These are phyloP conservation scores for Daphoenositta chrysoptera DNA, from an alignment of 2,113 vertebrate species.

Conservation along the genomic window DNA sequence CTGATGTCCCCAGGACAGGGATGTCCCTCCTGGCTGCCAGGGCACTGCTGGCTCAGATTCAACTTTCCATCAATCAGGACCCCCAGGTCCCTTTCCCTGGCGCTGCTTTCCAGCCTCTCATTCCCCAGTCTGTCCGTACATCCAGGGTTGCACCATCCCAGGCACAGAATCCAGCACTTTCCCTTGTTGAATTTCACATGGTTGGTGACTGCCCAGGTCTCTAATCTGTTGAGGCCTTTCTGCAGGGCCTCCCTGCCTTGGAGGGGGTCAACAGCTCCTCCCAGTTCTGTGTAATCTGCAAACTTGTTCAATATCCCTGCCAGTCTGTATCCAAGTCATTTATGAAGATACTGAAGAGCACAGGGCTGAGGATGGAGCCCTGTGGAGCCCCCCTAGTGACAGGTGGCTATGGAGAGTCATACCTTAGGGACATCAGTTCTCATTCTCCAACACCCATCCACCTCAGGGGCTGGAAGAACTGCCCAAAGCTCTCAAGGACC, in stretches of 20 bases:
- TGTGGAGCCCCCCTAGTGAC: not conserved
- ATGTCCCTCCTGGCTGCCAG: not conserved
- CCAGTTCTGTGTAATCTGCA: not conserved
- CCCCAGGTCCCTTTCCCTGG: not conserved
- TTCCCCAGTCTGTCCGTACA: not conserved
- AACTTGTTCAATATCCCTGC: not conserved
- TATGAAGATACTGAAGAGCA: not conserved
- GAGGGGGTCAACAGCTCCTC: not conserved
- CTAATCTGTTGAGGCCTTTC: fast-evolving
- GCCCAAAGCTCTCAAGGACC: not conserved
- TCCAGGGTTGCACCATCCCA: not conserved
- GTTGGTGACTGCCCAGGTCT: not conserved
- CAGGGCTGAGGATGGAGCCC: not conserved
- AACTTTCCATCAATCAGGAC: not conserved
- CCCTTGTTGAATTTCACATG: not conserved
- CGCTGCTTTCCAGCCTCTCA: not conserved
- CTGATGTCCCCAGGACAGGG: not conserved
- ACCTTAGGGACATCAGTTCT: not conserved
- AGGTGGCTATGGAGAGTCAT: fast-evolving
- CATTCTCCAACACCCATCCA: not conserved
- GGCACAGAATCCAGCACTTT: not conserved
- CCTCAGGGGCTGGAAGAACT: fast-evolving
- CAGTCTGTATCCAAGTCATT: fast-evolving
- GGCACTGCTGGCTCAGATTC: not conserved
- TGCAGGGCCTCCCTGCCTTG: not conserved